Evolutionary conservation across 2,888 invertebrate genomes (phyloP).

Genomic region (Limnephilus auricula): DNA sequence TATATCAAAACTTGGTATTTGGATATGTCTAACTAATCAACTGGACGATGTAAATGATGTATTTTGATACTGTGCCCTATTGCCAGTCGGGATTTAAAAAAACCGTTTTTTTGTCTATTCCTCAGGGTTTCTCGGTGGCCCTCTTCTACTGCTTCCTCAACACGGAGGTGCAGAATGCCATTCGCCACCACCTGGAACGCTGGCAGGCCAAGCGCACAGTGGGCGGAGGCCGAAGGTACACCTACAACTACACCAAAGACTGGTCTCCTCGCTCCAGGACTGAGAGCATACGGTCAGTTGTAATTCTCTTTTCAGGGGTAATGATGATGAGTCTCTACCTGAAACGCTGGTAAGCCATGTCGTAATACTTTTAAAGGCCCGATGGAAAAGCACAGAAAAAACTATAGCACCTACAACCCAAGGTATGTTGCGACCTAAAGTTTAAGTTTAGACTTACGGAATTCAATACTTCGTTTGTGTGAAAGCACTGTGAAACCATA

Average conservation of each 20-base stretch:
- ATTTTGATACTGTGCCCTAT: too few relatives aligned
- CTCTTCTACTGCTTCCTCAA: conserved; percentile 96
- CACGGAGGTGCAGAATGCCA: conserved; percentile 91
- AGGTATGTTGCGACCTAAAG: too few relatives aligned
- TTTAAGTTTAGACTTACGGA: too few relatives aligned
- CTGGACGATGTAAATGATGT: too few relatives aligned
- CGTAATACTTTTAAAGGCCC: conserved; percentile 79
- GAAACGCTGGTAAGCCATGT: conserved; percentile 85
- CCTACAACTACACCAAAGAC: conserved; percentile 87
- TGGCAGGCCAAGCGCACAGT: conserved; percentile 85
- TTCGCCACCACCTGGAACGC: conserved; percentile 88
- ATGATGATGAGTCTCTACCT: conserved; percentile 90
- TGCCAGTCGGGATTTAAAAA: too few relatives aligned
- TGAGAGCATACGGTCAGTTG: conserved; percentile 87
- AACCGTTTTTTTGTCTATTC: neutral
- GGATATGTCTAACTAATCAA: too few relatives aligned
- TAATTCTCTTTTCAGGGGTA: conserved; percentile 93
- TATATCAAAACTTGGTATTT: too few relatives aligned
- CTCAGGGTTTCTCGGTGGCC: conserved; percentile 92
- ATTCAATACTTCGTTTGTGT: too few relatives aligned
- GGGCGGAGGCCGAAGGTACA: conserved; percentile 80
- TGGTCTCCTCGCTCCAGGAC: conserved; percentile 90
- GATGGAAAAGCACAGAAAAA: neutral
- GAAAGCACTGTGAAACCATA: too few relatives aligned
- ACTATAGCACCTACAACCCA: neutral